Evolutionary conservation across 2,797 vertebrate species (phyloP), one percentile per base, ranked within the genome.

Genomic region (Acrossocheilus wenchowensis): DNA sequence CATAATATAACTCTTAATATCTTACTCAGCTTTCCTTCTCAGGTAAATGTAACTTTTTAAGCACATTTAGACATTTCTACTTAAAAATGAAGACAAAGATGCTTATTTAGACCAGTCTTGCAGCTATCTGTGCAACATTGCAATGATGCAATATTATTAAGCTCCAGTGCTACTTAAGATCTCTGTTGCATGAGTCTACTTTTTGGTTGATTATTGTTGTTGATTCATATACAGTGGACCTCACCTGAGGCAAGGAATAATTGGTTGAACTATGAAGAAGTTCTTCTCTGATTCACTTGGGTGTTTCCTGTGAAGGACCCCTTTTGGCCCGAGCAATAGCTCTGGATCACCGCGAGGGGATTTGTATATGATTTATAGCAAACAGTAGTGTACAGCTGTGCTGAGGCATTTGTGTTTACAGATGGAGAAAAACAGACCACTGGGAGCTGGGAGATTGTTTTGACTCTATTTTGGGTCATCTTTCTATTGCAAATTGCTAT

Each of bases 341-440:
- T 60, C 26, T 45, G 66, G 75, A 60, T 79, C 50, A 36, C 48
- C 19, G 23, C 3, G 2, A 71, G 74, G 66, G 48, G 26, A 11
- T 43, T 85, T 36, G 26, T 6, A 11, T 41, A n/a, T 79, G 50
- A 85, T 79, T 85, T 85, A 79, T 79, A 41, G 73, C 73, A 68
- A 52, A 66, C 60, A 64, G 41, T 45, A 60, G 77, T 17, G 23
- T 77, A 30, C 52, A 87, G 86, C 43, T 83, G 52, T 50, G 66
- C 66, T n/a, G 48, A 79, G 52, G 62, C 26, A 36, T 43, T 86
- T 43, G 23, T 84, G 64, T 81, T 83, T 81, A 72, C 62, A 83
- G 54, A 48, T 6, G 15, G 23, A 68, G 73, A 26, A 60, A 79
- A 79, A 57, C 12, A 43, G 50, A 72, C 64, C 50, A 15, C 26